Conservation (phyloP, 2,113 vertebrate genomes). For the Thamnophis sirtalis region DNA sequence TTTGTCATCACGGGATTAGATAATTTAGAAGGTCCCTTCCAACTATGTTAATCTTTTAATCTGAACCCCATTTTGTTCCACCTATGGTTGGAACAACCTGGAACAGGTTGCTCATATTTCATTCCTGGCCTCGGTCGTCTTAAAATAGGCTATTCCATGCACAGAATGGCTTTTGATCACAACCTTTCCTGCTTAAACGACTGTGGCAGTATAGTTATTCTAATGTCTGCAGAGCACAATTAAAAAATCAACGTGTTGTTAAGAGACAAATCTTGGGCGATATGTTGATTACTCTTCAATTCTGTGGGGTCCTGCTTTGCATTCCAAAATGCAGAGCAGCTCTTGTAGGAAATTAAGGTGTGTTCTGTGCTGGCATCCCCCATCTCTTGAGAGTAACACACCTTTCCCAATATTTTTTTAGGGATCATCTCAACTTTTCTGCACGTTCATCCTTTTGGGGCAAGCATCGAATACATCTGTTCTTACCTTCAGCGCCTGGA, state of each 20-base stretch:
- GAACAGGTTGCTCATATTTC: neutral
- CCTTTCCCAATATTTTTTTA: constrained; percentile 48
- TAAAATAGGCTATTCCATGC: neutral
- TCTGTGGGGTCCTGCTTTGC: neutral
- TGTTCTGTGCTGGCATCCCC: neutral
- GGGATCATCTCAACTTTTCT: constrained; percentile 95
- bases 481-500: constrained; percentile 94
- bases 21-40: too few relatives aligned
- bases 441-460: constrained; percentile 92
- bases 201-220: neutral
- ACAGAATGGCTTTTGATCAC: neutral
- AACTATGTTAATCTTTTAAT: too few relatives aligned
- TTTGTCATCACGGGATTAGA: too few relatives aligned
- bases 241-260: constrained; percentile 1
- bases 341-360: neutral
- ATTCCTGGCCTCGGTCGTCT: neutral
- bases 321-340: too few relatives aligned
- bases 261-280: neutral
- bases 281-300: neutral
- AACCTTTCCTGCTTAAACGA: neutral
- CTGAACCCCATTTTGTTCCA: neutral
- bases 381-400: neutral
- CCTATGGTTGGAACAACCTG: too few relatives aligned
- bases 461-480: constrained; percentile 96
- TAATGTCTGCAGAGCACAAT: neutral